phyloP scores from a whole-genome alignment of 30 jellyfish, hydroid and myxozoan genomes.

The Aurelia coerulea region DNA sequence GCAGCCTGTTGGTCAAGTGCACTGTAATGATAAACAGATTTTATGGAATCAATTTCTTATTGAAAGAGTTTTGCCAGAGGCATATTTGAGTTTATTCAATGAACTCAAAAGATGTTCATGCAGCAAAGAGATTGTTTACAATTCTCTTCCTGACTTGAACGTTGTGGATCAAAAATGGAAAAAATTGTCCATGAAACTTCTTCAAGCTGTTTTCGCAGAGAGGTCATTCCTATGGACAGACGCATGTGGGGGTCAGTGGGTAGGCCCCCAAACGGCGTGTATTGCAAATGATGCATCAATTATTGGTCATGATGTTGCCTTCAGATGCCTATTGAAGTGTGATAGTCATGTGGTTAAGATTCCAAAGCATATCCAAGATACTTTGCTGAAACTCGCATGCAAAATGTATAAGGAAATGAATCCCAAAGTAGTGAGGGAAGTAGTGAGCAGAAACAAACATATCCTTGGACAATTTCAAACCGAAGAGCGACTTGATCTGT shows the following conservation, averaged over 20 bases:
- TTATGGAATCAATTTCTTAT: constrained; percentile 72
- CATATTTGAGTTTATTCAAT: constrained; percentile 39
- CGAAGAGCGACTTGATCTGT: constrained; percentile 13
- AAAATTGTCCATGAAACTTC: constrained; percentile 26
- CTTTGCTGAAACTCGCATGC: background rate
- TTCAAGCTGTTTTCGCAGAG: background rate
- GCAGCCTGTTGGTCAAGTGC: constrained; percentile 39
- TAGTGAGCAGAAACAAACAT: background rate
- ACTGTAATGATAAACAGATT: constrained; percentile 55
- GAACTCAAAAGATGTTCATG: background rate
- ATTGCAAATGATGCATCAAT: background rate
- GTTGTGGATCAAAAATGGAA: constrained; percentile 74
- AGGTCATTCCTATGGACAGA: constrained; percentile 33
- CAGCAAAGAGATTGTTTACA: constrained; percentile 27
- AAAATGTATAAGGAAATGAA: background rate
- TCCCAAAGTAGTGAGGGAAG: constrained; percentile 4
- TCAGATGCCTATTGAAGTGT: constrained; percentile 12
- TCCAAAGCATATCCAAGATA: constrained; percentile 44
- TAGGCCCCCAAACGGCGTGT: background rate
- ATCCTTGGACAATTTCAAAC: background rate
- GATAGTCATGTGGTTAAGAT: constrained; percentile 1
- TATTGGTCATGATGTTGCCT: constrained; percentile 24
- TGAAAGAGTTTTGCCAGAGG: constrained; percentile 52
- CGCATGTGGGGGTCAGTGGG: constrained; percentile 47
- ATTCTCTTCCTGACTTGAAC: constrained; percentile 44